Evolutionary conservation across 2,113 vertebrate species (phyloP).

Genomic region (Otocyon megalotis): DNA sequence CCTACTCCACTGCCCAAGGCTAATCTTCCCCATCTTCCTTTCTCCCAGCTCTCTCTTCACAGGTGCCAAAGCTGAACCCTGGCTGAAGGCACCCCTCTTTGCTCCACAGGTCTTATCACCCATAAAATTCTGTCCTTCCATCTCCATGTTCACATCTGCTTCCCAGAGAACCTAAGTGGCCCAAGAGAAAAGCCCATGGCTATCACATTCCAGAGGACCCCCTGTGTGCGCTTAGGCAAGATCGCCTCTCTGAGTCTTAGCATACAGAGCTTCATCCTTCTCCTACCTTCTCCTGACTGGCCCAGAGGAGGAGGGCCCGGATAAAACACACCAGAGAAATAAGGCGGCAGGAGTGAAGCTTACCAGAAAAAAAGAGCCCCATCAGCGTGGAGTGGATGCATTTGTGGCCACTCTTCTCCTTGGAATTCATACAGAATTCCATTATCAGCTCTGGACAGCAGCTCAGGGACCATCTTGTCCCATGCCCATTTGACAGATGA

Average conservation of each 20-base stretch:
- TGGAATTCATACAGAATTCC: conserved; percentile 80
- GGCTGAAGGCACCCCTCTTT: background rate
- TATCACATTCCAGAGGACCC: background rate
- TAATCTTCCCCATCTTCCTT: background rate
- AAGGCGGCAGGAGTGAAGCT: background rate
- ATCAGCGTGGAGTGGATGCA: conserved; percentile 42
- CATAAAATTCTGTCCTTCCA: background rate
- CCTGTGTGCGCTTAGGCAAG: rapidly evolving
- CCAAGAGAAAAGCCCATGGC: background rate
- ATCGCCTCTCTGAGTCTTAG: background rate
- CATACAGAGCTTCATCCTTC: background rate
- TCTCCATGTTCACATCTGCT: background rate
- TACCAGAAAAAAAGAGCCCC: conserved; percentile 29
- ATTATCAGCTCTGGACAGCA: conserved; percentile 67
- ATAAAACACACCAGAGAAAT: background rate
- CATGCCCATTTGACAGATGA: conserved; percentile 62
- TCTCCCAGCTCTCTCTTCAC: background rate
- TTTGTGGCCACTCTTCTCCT: conserved; percentile 70
- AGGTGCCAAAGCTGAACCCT: background rate
- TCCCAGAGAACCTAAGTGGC: background rate
- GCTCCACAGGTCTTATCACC: background rate
- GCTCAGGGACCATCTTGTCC: conserved; percentile 57
- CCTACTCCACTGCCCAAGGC: background rate
- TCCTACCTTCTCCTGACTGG: background rate
- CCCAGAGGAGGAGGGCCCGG: background rate